A percentile compares a stretch with the other conserved stretches of the same genome.
Evolutionary conservation across 1,140 invertebrate genomes (phyloP).

Genomic region (Amyelois transitella): DNA sequence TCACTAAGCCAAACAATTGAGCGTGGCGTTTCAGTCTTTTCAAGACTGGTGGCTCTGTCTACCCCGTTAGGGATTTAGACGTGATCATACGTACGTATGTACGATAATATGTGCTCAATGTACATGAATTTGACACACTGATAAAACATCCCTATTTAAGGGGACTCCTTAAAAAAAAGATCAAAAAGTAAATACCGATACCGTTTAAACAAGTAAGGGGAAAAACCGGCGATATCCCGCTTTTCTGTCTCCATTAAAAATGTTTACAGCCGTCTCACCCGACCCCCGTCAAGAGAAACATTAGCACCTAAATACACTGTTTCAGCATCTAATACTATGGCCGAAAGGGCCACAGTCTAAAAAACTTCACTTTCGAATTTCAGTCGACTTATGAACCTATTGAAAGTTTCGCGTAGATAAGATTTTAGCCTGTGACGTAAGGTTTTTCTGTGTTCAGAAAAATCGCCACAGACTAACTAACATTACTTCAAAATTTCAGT

Average conservation of each 20-base stretch:
- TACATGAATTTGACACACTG: too few species aligned
- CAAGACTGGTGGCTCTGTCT: too few species aligned
- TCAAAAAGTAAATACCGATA: not conserved
- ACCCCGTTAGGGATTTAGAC: too few species aligned
- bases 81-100: too few species aligned
- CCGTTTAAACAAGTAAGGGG: not conserved
- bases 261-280: not conserved
- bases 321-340: not conserved
- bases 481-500: not conserved
- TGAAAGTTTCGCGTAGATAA: not conserved
- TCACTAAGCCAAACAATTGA: too few species aligned
- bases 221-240: not conserved
- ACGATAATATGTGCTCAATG: too few species aligned
- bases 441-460: not conserved
- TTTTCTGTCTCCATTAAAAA: slow-evolving; percentile 2
- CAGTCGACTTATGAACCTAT: not conserved
- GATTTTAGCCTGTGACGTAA: not conserved
- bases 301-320: slow-evolving; percentile 1
- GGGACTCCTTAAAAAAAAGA: not conserved
- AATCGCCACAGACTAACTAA: not conserved
- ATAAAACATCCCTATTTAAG: too few species aligned
- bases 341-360: not conserved
- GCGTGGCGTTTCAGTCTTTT: too few species aligned
- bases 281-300: slow-evolving; percentile 1
- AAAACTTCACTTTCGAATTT: not conserved